Evolutionary conservation across 1,140 invertebrate species (phyloP).

Genomic region (Sarcophaga peregrina): DNA sequence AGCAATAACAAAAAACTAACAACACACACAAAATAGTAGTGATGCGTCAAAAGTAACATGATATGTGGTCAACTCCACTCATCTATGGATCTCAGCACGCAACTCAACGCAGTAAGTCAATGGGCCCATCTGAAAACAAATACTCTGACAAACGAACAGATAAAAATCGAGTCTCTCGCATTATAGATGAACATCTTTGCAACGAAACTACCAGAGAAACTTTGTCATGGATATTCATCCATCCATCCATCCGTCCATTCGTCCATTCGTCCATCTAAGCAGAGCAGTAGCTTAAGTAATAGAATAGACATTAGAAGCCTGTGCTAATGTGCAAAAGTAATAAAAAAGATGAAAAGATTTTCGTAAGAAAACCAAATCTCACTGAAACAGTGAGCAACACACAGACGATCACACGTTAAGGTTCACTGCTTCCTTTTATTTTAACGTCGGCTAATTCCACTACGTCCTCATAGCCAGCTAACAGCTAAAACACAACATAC

Average conservation of each 20-base stretch:
- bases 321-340: constrained; percentile 5
- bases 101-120: constrained; percentile 17
- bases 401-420: constrained; percentile 11
- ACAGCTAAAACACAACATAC: neutral
- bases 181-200: neutral
- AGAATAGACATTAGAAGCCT: constrained; percentile 20
- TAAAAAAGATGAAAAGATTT: neutral
- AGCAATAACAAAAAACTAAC: neutral
- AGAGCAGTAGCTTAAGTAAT: constrained; percentile 35
- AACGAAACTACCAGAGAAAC: neutral
- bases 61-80: constrained; percentile 32
- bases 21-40: constrained; percentile 18
- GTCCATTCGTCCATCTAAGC: neutral
- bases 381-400: neutral
- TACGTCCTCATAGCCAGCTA: neutral
- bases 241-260: neutral
- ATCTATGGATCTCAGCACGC: no score
- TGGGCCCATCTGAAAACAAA: neutral
- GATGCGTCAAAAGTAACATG: constrained; percentile 32
- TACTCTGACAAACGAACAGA: no score
- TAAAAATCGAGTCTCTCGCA: neutral
- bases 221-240: constrained; percentile 24
- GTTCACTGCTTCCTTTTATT: constrained; percentile 25
- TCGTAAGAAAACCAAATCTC: neutral
- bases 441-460: neutral